Evolutionary conservation across 2,888 invertebrate species (phyloP), one percentile per base, ranked within the genome.

Genomic region (Lacanobia wlatinum): DNA sequence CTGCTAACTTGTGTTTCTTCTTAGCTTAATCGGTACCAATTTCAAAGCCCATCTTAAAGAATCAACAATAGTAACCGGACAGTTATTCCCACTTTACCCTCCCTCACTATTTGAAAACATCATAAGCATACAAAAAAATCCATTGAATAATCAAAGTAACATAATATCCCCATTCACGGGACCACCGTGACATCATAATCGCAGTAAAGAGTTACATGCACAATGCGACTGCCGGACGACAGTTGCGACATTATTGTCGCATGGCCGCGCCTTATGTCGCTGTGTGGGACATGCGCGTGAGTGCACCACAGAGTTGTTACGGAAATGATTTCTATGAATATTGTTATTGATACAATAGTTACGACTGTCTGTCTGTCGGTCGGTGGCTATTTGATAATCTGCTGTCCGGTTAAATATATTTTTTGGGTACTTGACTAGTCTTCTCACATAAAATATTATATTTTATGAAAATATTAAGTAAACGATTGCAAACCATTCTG

Each of bases 231-330:
- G 69, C 58, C 71, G 71, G 81, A 72, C 79, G 76, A 73, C 78
- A 85, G 84, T 85, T 81, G 81, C 70, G 81, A 85, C 81, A 70
- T 84, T 83, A 85, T 74, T 71, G 76, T 81, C 85, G 84, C 85
- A 60, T 76, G 84, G 69, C 52, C 66, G 74, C 61, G 28, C 74
- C 73, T 76, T 61, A 38, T 68, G 58, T 69, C 59, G 63, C 62
- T n/a, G 53, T 70, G 70, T 61, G 53, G 86, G 84, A 86, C 69
- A 85, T 85, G 86, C 84, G 84, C 84, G 14, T 76, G 84, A 85
- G 73, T 85, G 73, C 61, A 60, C 58, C 12, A 76, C 84, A 69
- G 73, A 84, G 70, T 69, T 56, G 61, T 80, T 73, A 70, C 73
- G 84, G 84, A 85, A 78, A 73, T 64, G 56, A 72, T 80, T 80